Conservation (phyloP, 2,888 invertebrate species). For the Junonia oenone region DNA sequence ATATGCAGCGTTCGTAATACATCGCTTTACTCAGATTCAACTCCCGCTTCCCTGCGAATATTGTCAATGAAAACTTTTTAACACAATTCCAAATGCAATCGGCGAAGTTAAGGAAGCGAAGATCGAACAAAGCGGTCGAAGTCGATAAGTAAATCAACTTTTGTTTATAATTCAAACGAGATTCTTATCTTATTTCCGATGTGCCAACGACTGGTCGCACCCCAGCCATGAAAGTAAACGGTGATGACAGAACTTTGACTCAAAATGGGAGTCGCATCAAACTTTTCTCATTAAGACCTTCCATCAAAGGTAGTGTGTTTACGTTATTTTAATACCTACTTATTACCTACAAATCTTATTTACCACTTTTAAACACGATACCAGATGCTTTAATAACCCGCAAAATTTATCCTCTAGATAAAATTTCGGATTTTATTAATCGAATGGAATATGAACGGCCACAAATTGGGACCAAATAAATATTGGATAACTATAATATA, state of each 20-base stretch:
- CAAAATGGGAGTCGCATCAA: conserved; percentile 72
- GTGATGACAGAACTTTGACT: conserved; percentile 74
- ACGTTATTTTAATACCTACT: conserved; percentile 69
- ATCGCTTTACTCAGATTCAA: conserved; percentile 1
- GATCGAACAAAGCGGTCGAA: conserved; percentile 50
- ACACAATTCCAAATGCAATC: conserved; percentile 60
- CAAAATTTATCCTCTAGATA: not conserved
- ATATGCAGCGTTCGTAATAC: not conserved
- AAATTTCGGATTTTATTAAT: not conserved
- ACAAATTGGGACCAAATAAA: not conserved
- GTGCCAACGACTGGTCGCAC: conserved; percentile 40
- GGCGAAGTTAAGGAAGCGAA: conserved; percentile 47
- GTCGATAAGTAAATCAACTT: conserved; percentile 58
- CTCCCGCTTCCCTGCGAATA: not conserved
- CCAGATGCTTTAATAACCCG: conserved; percentile 14
- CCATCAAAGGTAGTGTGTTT: conserved; percentile 72
- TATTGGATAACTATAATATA: not conserved
- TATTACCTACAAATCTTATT: conserved; percentile 54
- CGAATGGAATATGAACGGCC: not conserved
- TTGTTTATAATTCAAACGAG: conserved; percentile 59
- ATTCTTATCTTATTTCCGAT: conserved; percentile 54
- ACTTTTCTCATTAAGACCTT: conserved; percentile 77
- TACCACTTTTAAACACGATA: conserved; percentile 22
- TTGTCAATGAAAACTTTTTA: conserved; percentile 57
- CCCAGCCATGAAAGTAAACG: conserved; percentile 59